Conservation (phyloP, 1,140 invertebrate species). For the Frieseomelitta varia region DNA sequence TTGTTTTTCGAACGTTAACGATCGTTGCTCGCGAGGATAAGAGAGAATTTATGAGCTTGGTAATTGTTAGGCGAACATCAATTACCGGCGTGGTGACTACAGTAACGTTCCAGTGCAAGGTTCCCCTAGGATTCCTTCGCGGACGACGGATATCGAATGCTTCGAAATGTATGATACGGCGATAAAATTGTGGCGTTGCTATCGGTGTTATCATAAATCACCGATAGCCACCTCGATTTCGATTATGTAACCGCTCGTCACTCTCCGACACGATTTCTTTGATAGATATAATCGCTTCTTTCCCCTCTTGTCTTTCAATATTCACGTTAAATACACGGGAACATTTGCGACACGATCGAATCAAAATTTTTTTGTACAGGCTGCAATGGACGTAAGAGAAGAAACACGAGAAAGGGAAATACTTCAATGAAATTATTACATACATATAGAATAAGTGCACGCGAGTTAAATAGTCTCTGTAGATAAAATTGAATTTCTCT, state of each 20-base stretch:
- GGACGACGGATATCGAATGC: constrained; percentile 24
- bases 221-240: constrained; percentile 5
- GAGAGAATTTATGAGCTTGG: constrained; percentile 11
- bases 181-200: constrained; percentile 12
- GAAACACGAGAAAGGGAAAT: too few species aligned
- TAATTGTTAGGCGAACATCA: constrained; percentile 15
- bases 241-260: constrained; percentile 19
- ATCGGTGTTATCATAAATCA: constrained; percentile 45
- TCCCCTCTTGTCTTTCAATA: not conserved
- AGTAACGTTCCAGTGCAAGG: not conserved
- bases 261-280: not conserved
- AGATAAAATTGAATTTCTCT: too few species aligned
- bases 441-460: too few species aligned
- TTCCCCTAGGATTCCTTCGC: not conserved
- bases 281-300: not conserved
- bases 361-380: too few species aligned
- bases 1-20: not conserved
- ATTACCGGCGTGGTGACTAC: not conserved
- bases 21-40: not conserved
- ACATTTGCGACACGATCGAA: not conserved
- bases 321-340: not conserved
- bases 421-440: too few species aligned
- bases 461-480: too few species aligned
- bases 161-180: not conserved
- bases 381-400: too few species aligned